Evolutionary conservation across 2,888 invertebrate genomes (phyloP).

Genomic region (Calliopum simillimum): DNA sequence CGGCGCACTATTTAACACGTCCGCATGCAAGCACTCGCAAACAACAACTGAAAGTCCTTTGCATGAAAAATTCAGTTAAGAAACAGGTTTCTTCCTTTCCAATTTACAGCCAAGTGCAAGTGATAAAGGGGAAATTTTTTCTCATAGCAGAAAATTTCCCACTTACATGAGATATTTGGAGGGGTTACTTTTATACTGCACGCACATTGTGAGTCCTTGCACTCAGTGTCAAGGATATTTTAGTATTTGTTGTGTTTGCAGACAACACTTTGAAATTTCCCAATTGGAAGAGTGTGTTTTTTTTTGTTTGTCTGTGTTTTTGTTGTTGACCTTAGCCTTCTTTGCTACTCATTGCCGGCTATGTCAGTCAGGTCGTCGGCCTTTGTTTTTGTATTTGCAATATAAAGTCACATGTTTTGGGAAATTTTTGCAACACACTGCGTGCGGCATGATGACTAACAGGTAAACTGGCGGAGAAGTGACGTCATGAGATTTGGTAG

Average conservation of each 20-base stretch:
- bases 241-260: constrained; percentile 40
- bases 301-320: constrained; percentile 19
- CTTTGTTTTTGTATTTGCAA: constrained; percentile 19
- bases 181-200: too few relatives aligned
- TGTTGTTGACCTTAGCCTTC: constrained; percentile 59
- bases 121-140: constrained; percentile 28
- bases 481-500: constrained; percentile 46
- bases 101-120: constrained; percentile 25
- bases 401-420: constrained; percentile 31
- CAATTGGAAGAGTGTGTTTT: neutral
- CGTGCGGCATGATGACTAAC: constrained; percentile 46
- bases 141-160: neutral
- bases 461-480: constrained; percentile 47
- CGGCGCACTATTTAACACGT: neutral
- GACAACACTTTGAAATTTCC: too few relatives aligned
- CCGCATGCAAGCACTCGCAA: constrained; percentile 27
- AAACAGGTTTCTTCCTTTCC: constrained; percentile 28
- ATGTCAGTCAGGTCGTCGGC: constrained; percentile 44
- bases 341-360: constrained; percentile 52
- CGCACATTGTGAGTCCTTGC: too few relatives aligned
- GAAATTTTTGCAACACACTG: constrained; percentile 19
- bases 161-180: neutral
- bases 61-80: constrained; percentile 4
- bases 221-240: too few relatives aligned
- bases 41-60: constrained; percentile 26